Evolutionary conservation across 1,140 invertebrate species (phyloP), one percentile per base, ranked within the genome.

Genomic region (Hycleus cichorii): DNA sequence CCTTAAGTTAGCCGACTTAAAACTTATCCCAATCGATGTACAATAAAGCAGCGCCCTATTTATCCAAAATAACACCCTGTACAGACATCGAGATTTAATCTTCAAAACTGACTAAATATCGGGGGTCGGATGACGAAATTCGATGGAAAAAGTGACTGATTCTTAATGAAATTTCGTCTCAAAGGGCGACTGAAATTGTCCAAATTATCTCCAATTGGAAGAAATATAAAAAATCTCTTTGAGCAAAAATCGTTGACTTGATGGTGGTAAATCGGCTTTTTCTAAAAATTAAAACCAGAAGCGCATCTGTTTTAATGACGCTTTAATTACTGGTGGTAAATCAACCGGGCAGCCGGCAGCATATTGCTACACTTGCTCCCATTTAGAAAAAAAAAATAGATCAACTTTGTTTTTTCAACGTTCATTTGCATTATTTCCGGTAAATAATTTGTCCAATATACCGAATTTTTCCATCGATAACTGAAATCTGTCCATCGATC

Each of bases 401-500:
- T 18, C 18, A 18, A 18, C 18, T 1, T 18, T 18, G 2, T 18
- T 18, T 18, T 18, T 18, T 18, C 18, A 18, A 18, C 18, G 18
- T 1, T 18, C 18, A 18, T 18, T 18, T 18, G 18, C 18, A 2
- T 18, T 18, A 18, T 18, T 18, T 18, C 18, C 18, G 18, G 18
- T 18, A 18, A 18, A 18, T 18, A 18, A 18, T 18, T 18, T 18
- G 18, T 18, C 18, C 18, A 2, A 18, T 18, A 18, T 18, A 18
- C 18, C 18, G 18, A 18, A 18, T 18, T 18, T 18, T 18, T 1
- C 18, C 18, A 18, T n/a, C 59, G 25, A 52, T 57, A 57, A 32
- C 39, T 4, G 47, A 42, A 12, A 45, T 52, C 49, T 58, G 50
- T 64, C 62, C 54, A 64, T 64, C 62, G 62, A 64, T 64, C 62